phyloP scores from a whole-genome alignment of 2,888 invertebrate genomes.

The Stenurella melanura region DNA sequence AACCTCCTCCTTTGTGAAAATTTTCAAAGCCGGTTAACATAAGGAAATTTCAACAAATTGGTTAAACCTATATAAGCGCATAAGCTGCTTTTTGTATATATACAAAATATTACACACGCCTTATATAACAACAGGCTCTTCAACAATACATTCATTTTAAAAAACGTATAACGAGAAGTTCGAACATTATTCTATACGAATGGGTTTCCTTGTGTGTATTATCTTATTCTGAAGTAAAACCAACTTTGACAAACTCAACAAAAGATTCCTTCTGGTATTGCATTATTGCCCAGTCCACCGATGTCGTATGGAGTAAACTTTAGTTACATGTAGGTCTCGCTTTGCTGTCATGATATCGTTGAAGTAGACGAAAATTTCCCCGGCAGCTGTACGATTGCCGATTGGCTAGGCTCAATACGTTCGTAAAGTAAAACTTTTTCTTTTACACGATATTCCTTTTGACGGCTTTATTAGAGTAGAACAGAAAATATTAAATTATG shows the following conservation, averaged over 20 bases:
- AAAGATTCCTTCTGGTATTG: slow-evolving; percentile 35
- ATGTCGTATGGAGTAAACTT: slow-evolving; percentile 46
- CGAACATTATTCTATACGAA: background rate
- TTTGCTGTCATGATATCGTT: slow-evolving; percentile 46
- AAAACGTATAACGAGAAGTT: no score
- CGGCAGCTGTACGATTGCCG: slow-evolving; percentile 39
- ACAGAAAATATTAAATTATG: slow-evolving; percentile 45
- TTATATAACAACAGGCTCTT: no score
- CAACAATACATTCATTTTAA: no score
- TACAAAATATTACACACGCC: no score
- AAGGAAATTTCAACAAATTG: no score
- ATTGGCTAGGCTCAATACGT: slow-evolving; percentile 19
- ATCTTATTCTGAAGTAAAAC: background rate
- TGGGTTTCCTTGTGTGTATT: background rate
- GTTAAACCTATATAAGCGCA: no score
- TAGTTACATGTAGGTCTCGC: slow-evolving; percentile 46
- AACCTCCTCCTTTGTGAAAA: no score
- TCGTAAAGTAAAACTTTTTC: slow-evolving; percentile 14
- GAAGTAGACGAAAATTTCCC: slow-evolving; percentile 40
- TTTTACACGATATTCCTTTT: slow-evolving; percentile 40
- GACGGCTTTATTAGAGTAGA: slow-evolving; percentile 41
- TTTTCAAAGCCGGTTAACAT: no score
- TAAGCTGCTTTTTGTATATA: no score
- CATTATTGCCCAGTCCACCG: slow-evolving; percentile 40
- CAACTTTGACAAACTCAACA: slow-evolving; percentile 10